Base-by-base conservation (phyloP, 37 sponge, comb jelly and placozoan species). In the Halisarca cf. caerulea region DNA sequence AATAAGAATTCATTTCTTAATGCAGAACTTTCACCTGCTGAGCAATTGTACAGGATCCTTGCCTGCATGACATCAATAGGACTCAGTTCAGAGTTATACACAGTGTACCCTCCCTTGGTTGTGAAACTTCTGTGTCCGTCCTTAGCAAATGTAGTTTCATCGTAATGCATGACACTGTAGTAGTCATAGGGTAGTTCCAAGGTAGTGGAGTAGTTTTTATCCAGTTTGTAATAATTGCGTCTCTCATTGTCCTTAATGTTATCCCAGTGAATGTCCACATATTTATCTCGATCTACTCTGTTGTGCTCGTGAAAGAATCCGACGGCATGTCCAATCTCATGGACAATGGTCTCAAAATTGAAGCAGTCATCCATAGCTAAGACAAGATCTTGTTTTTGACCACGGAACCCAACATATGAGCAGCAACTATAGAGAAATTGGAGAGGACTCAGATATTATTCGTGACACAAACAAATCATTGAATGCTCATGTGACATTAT, bases 231-330 rank as follows among this genome's bases (percentile, higher is more conserved):
- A 15, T 20, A 62, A 62, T 62, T 62, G 15, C 25, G 6, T 62
- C n/a, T n/a, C 6, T 62, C 15, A 4, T 6, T 20, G 64, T 80
- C 68, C 57, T 59, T 55, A 17, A 85, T 79, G 64, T 88, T 92
- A 20, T 82, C 30, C 15, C 37, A 35, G 17, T 59, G 58, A 6
- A 92, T 45, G 1, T 30, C 2, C 0, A 92, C 59, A 60, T 89
- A 86, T 8, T 86, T 5, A 47, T 92, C 89, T 61, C 93, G 33
- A 58, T 92, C 93, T 11, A 82, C 81, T 60, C 93, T 54, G 59
- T 33, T 80, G 24, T 89, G 89, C 59, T 92, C 93, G 35, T 92
- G 93, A 41, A 62, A 89, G 57, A 88, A 88, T 1, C 93, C 93
- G 23, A 92, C 58, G 0, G 82, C 85, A 80, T 92, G 93, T 0